phyloP scores from a whole-genome alignment of 2,113 vertebrate genomes.

The Erinaceus europaeus region DNA sequence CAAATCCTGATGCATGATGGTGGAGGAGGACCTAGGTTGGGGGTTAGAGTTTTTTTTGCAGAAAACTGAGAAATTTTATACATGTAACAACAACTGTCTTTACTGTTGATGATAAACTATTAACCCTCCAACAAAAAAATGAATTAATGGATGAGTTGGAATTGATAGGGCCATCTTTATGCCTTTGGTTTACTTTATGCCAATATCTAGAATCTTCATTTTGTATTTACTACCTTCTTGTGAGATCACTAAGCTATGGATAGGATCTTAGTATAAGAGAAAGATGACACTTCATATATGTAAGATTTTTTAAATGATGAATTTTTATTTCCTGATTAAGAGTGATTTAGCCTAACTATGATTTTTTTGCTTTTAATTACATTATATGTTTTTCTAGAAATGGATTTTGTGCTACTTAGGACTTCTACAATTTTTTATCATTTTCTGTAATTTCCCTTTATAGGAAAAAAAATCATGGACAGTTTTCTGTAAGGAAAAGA shows the following conservation, averaged over 20 bases:
- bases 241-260: not conserved
- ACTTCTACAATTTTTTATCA: not conserved
- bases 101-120: no score
- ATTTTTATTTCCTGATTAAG: not conserved
- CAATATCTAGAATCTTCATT: not conserved
- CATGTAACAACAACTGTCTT: no score
- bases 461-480: not conserved
- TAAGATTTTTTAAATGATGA: not conserved
- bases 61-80: no score
- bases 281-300: not conserved
- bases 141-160: no score
- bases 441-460: not conserved
- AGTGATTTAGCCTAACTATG: slow-evolving; percentile 16
- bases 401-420: not conserved
- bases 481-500: slow-evolving; percentile 4
- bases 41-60: no score
- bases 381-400: not conserved
- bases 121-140: no score
- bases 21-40: no score
- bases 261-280: not conserved
- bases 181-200: not conserved
- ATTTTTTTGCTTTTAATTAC: not conserved
- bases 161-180: not conserved
- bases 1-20: no score
- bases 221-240: not conserved